phyloP scores from a whole-genome alignment of 92 coral and sea anemone genomes.

The Plumapathes pennacea region DNA sequence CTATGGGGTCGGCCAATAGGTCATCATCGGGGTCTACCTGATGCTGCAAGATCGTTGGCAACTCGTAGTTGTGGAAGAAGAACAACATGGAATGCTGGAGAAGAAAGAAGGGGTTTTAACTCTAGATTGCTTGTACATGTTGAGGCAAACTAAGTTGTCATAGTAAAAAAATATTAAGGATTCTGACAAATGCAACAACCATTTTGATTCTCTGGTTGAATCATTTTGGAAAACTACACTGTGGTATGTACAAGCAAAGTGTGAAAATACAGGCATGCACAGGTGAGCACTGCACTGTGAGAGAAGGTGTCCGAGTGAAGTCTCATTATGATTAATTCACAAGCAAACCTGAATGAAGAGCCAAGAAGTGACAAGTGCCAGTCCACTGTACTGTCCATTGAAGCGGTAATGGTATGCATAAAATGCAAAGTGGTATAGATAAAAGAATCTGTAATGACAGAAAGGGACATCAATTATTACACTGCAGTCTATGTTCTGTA shows the following conservation, averaged over 20 bases:
- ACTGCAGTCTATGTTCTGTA: neutral
- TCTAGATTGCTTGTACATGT: too few relatives aligned
- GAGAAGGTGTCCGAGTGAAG: neutral
- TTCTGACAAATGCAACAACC: too few relatives aligned
- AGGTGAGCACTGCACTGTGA: too few relatives aligned
- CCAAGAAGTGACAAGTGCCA: conserved; percentile 98
- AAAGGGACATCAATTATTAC: neutral
- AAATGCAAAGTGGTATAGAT: conserved; percentile 96
- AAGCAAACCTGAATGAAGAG: conserved; percentile 88
- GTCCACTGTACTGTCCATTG: conserved; percentile 99
- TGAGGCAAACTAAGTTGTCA: too few relatives aligned
- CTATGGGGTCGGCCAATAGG: conserved; percentile 84
- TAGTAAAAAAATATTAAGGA: too few relatives aligned
- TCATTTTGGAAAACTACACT: too few relatives aligned
- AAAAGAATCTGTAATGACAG: conserved; percentile 78
- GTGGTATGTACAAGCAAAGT: neutral
- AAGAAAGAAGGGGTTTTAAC: too few relatives aligned
- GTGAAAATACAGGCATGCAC: too few relatives aligned
- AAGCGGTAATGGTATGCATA: conserved; percentile 99
- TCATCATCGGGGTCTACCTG: conserved; percentile 88
- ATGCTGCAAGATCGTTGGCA: conserved; percentile 83
- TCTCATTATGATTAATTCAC: neutral
- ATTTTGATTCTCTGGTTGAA: too few relatives aligned
- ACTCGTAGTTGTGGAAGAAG: conserved; percentile 96
- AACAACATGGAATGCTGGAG: conserved; percentile 95